phyloP scores from a whole-genome alignment of 2,113 vertebrate species.

The Forbesichthys papilliferus region DNA sequence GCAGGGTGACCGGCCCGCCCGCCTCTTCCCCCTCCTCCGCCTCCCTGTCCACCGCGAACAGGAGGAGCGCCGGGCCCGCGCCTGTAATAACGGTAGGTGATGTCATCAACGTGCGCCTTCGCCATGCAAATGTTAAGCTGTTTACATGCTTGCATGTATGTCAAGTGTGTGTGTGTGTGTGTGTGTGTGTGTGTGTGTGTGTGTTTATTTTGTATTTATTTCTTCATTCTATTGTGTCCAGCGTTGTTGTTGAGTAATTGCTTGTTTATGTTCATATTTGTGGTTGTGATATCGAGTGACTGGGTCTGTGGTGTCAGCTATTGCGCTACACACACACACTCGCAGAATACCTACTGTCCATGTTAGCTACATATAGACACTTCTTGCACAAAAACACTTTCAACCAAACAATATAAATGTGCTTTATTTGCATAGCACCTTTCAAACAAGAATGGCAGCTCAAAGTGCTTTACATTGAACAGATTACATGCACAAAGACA shows the following conservation, averaged over 20 bases:
- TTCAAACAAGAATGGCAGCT: too few species aligned
- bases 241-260: not conserved
- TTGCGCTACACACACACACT: not conserved
- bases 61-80: constrained; percentile 73
- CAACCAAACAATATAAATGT: too few species aligned
- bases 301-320: too few species aligned
- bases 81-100: constrained; percentile 49
- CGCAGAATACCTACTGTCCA: not conserved
- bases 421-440: not conserved
- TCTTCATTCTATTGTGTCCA: not conserved
- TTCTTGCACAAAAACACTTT: not conserved
- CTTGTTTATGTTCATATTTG: not conserved
- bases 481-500: too few species aligned
- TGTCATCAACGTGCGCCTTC: not conserved
- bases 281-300: not conserved
- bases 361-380: too few species aligned
- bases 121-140: not conserved
- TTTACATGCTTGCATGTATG: not conserved
- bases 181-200: not conserved
- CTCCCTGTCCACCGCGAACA: constrained; percentile 69
- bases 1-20: constrained; percentile 76
- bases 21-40: too few species aligned
- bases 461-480: too few species aligned
- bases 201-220: not conserved
- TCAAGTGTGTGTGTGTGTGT: not conserved